Percentiles rank a stretch among this genome's conserved stretches.
These are phyloP conservation scores for Holcopasites calliopsidis DNA, from an alignment of 1,140 invertebrate species.

Conservation along the genomic window DNA sequence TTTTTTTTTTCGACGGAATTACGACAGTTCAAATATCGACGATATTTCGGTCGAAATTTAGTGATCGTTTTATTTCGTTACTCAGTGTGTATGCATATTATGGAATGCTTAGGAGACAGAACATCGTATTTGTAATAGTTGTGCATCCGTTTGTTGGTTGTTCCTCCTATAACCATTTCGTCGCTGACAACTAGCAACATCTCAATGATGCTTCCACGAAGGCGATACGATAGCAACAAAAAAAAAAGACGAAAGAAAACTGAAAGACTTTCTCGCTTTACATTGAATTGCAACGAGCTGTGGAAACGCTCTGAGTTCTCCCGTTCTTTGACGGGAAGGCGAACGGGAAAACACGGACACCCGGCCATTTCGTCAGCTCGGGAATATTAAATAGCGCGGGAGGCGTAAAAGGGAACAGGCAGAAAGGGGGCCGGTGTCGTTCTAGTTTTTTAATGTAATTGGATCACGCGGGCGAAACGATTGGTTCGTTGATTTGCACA, in stretches of 20 bases:
- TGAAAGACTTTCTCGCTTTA: not conserved
- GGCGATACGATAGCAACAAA: too few relatives aligned
- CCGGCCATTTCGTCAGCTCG: slow-evolving; percentile 7
- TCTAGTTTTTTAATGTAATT: slow-evolving; percentile 34
- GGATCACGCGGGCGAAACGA: slow-evolving; percentile 1
- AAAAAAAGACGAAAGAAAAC: too few relatives aligned
- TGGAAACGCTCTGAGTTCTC: not conserved
- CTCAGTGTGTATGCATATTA: slow-evolving; percentile 55
- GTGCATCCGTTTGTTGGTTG: slow-evolving; percentile 72
- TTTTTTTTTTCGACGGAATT: too few relatives aligned
- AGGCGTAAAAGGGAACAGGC: too few relatives aligned
- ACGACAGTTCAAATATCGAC: too few relatives aligned
- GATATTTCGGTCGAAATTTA: too few relatives aligned
- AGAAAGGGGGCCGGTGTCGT: not conserved
- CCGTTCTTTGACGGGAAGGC: slow-evolving; percentile 15
- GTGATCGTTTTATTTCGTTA: too few relatives aligned
- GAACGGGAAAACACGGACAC: slow-evolving; percentile 16
- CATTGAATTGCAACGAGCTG: not conserved
- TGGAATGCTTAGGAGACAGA: slow-evolving; percentile 74
- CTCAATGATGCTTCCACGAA: not conserved
- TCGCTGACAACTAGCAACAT: slow-evolving; percentile 6
- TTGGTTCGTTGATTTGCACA: slow-evolving; percentile 5
- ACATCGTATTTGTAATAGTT: slow-evolving; percentile 69
- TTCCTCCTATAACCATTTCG: slow-evolving; percentile 56
- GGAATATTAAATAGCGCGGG: not conserved